These are phyloP conservation scores for Tetramorium alpestre DNA, from an alignment of 1,140 invertebrate species.

Conservation along the genomic window DNA sequence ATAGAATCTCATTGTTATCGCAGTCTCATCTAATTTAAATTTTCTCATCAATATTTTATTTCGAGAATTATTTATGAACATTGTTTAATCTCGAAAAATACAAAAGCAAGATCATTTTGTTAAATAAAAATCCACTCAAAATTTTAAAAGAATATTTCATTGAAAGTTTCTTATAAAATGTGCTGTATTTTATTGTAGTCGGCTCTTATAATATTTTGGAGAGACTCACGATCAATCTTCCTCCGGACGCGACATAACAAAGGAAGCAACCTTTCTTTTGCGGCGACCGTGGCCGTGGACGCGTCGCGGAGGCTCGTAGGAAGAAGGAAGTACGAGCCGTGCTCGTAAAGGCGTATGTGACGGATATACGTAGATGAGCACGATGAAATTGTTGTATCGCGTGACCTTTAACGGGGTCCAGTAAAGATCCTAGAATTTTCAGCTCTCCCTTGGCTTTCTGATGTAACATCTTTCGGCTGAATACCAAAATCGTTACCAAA, in stretches of 20 bases:
- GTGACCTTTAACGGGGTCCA: neutral
- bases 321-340: slow-evolving; percentile 69
- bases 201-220: neutral
- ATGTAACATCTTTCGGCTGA: slow-evolving; percentile 48
- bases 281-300: slow-evolving; percentile 66
- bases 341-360: slow-evolving; percentile 19
- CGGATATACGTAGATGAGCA: slow-evolving; percentile 1
- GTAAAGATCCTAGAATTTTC: slow-evolving; percentile 71
- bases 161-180: neutral
- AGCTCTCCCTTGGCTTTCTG: slow-evolving; percentile 76
- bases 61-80: neutral
- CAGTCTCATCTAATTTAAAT: neutral
- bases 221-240: neutral
- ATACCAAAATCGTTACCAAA: slow-evolving; percentile 65
- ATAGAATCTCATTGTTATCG: neutral
- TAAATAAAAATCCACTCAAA: neutral
- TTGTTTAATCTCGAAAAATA: neutral
- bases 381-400: slow-evolving; percentile 21
- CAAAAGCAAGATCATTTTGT: neutral
- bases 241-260: slow-evolving; percentile 43
- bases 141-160: neutral
- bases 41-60: neutral
- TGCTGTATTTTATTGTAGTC: slow-evolving; percentile 7
- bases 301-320: slow-evolving; percentile 57
- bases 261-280: slow-evolving; percentile 62